phyloP scores from a whole-genome alignment of 1,140 invertebrate genomes.

The Drosophila kanapiae region DNA sequence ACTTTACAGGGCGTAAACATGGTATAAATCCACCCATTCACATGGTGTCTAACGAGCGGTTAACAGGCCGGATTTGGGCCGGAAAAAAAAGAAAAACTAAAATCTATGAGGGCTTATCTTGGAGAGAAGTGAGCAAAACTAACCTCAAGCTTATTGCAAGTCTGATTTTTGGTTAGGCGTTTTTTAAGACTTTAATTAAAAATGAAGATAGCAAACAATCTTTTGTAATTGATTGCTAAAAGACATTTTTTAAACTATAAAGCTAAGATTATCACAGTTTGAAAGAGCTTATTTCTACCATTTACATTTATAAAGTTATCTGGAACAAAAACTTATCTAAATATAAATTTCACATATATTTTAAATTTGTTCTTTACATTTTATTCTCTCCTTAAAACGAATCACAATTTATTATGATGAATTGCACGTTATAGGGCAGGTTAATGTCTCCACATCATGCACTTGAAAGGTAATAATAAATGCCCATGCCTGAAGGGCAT shows the following conservation, averaged over 20 bases:
- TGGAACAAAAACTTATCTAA: no score
- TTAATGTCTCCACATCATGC: constrained; percentile 13
- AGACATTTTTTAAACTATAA: not conserved
- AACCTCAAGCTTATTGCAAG: constrained; percentile 58
- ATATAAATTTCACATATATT: no score
- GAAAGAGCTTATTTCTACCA: not conserved
- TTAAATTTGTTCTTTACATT: not conserved
- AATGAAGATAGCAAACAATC: not conserved
- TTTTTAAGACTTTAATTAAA: not conserved
- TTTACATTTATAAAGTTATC: not conserved
- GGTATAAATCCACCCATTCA: constrained; percentile 18
- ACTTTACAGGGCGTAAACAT: constrained; percentile 36
- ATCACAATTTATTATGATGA: not conserved
- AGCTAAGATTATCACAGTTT: not conserved
- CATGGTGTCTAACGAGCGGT: constrained; percentile 64
- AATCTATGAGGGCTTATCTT: constrained; percentile 18
- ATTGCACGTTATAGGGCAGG: not conserved
- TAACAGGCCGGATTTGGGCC: constrained; percentile 13
- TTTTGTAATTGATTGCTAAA: not conserved
- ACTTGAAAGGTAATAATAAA: constrained; percentile 23
- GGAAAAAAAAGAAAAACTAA: constrained; percentile 3
- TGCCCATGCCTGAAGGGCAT: constrained; percentile 6
- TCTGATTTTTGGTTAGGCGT: not conserved
- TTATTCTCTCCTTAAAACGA: not conserved
- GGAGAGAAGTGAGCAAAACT: not conserved